Conservation (phyloP, 2,888 invertebrate species). For the Coenonympha arcania region DNA sequence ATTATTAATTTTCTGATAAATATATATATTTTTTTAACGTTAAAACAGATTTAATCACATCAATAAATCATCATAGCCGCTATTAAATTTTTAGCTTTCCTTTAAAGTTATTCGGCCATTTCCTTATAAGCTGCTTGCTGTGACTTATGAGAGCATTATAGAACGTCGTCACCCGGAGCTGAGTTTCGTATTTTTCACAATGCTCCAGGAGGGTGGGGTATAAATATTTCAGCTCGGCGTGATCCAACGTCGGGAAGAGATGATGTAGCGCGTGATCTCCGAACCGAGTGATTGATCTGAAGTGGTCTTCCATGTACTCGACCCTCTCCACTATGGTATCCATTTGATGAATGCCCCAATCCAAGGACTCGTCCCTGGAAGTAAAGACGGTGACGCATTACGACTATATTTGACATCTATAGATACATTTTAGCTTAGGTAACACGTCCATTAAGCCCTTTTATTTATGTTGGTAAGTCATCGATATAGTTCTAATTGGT, state of each 20-base stretch:
- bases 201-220: slow-evolving; percentile 77
- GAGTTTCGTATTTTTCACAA: slow-evolving; percentile 76
- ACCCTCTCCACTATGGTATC: slow-evolving; percentile 82
- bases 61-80: too few relatives aligned
- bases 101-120: slow-evolving; percentile 50
- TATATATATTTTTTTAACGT: too few relatives aligned
- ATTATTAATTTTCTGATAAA: too few relatives aligned
- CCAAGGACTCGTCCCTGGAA: slow-evolving; percentile 68
- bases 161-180: slow-evolving; percentile 67
- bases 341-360: slow-evolving; percentile 86
- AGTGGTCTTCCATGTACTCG: slow-evolving; percentile 77
- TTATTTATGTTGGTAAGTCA: too few relatives aligned
- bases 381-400: slow-evolving; percentile 12
- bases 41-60: too few relatives aligned
- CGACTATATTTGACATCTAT: neutral
- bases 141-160: slow-evolving; percentile 79
- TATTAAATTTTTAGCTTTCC: too few relatives aligned
- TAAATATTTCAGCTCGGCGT: slow-evolving; percentile 78
- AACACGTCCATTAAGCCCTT: too few relatives aligned
- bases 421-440: too few relatives aligned
- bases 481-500: too few relatives aligned
- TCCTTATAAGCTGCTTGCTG: slow-evolving; percentile 67
- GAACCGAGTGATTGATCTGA: slow-evolving; percentile 80
- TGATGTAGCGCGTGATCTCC: slow-evolving; percentile 87
- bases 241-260: slow-evolving; percentile 86